A percentile compares a stretch with the other conserved stretches of the same genome.
phyloP scores from a whole-genome alignment of 2,113 vertebrate species.

The Calidris pygmaea region DNA sequence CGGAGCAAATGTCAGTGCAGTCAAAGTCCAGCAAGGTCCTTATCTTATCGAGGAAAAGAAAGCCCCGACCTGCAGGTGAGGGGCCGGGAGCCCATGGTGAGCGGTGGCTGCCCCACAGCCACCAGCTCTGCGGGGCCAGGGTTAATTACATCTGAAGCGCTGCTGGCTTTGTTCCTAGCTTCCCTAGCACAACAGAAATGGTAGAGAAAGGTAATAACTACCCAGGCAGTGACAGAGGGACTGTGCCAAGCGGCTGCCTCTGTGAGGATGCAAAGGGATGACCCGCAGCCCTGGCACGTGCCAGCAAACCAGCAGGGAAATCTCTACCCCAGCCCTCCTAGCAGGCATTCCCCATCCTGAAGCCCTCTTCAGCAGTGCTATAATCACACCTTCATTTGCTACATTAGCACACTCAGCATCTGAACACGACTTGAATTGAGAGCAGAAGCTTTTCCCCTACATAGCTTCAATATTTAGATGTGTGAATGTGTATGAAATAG shows the following conservation, averaged over 20 bases:
- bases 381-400: neutral
- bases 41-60: neutral
- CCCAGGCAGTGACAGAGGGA: neutral
- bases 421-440: too few species aligned
- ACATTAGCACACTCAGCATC: neutral
- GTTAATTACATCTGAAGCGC: neutral
- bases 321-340: neutral
- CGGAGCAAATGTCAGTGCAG: slow-evolving; percentile 17
- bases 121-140: neutral
- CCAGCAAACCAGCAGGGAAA: neutral
- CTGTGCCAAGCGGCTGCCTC: neutral
- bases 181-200: fast-evolving
- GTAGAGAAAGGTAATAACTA: neutral
- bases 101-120: neutral
- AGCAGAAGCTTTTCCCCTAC: neutral
- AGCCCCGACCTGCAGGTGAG: neutral
- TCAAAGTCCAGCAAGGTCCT: neutral
- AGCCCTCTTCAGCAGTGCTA: neutral
- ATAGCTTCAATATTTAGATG: neutral
- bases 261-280: neutral
- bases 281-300: neutral
- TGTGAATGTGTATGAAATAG: neutral
- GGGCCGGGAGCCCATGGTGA: neutral
- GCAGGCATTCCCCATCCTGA: neutral
- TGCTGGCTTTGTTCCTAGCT: neutral